Evolutionary conservation across 1,140 invertebrate species (phyloP), one percentile per base, ranked within the genome.

Genomic region (Aethina tumida): DNA sequence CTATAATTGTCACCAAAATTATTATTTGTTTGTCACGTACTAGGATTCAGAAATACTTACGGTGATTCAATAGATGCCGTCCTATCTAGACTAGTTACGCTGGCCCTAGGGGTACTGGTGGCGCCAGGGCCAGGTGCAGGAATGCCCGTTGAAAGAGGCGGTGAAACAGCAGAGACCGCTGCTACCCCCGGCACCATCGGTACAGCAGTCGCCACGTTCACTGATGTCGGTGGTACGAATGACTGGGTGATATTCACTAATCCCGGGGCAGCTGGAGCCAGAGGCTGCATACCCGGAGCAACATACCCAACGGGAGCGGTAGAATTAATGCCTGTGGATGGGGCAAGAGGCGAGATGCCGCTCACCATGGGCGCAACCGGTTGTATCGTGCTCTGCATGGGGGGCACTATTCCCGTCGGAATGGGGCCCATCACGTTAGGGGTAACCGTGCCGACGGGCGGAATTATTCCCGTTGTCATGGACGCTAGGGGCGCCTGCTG

Each of bases 51-150:
- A 17, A n/a, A 39, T 29, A 64, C 66, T 69, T 61, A 71, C 68
- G 60, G 59, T 28, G 69, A 69, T 40, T 73, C 70, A 19, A 71
- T 34, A 14, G 52, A 52, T 14, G 41, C 43, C 12, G 39, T 40
- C 32, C 50, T 45, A 20, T 62, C 59, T 19, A 62, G 42, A 45
- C 57, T 62, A 15, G 55, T 50, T 15, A 62, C 46, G 47, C 56
- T 60, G 4, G 55, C 47, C 34, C 58, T 51, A 5, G 59, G 59
- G 15, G 59, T 62, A 35, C 47, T 59, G 12, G 47, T 56, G n/a
- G 58, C 50, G 14, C 41, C 43, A 5, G 51, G 49, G 9, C 34
- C 46, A 7, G 25, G 22, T 4, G 37, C 35, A 5, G 39, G 22
- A 14, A 22, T 15, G n/a, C 19, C 24, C n/a, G 5, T 7, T 34